A percentile compares a stretch with the other conserved stretches of the same genome.
phyloP scores from a whole-genome alignment of 2,797 vertebrate species.

The Micropoecilia bifurca region DNA sequence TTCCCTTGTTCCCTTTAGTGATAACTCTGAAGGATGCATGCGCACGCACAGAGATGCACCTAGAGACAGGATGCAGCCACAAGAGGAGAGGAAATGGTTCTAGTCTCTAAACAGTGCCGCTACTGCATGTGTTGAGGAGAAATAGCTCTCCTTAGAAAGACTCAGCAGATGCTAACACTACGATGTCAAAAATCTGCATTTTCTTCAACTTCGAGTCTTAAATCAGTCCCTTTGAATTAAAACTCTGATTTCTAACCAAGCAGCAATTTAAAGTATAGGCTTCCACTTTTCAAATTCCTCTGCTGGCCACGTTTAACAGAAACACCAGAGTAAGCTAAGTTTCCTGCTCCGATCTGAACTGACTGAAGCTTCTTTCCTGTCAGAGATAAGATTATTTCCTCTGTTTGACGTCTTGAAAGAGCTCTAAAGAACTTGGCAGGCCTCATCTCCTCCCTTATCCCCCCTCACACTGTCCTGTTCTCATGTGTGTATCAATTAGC shows the following conservation, averaged over 20 bases:
- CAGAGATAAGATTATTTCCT: conserved; percentile 80
- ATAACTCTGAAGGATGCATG: conserved; percentile 59
- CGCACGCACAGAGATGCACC: conserved; percentile 64
- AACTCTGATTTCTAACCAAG: conserved; percentile 41
- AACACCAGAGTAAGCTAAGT: conserved; percentile 31
- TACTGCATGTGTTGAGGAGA: conserved; percentile 37
- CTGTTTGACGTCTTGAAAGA: conserved; percentile 76
- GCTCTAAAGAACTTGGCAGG: conserved; percentile 60
- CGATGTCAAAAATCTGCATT: neutral
- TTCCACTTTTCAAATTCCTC: neutral
- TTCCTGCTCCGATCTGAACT: conserved; percentile 75
- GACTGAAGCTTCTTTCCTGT: conserved; percentile 82
- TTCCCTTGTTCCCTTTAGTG: conserved; percentile 79
- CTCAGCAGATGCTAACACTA: neutral
- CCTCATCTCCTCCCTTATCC: conserved; percentile 56
- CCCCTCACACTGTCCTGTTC: conserved; percentile 54
- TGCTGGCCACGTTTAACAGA: conserved; percentile 31
- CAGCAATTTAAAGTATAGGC: neutral
- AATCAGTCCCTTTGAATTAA: neutral
- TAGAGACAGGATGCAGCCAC: conserved; percentile 80
- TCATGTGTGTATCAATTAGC: conserved; percentile 58
- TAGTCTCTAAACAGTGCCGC: conserved; percentile 66
- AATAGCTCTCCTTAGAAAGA: neutral
- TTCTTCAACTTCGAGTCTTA: neutral
- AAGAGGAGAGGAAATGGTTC: conserved; percentile 74